phyloP scores from a whole-genome alignment of 2,888 invertebrate genomes.

The Saturnia japonica region DNA sequence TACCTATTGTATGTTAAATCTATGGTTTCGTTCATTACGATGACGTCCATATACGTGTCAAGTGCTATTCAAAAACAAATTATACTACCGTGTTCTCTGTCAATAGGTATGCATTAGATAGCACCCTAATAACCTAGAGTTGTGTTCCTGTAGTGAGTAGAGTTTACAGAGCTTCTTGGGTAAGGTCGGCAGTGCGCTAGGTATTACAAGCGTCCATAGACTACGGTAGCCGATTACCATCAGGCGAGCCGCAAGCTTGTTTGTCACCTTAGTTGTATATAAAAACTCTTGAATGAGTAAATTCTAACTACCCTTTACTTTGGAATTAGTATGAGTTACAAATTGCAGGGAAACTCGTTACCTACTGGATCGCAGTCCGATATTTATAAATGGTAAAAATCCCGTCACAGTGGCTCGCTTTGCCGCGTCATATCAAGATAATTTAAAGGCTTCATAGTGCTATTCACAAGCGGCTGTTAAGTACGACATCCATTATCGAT shows the following conservation, averaged over 20 bases:
- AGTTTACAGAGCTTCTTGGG: too few relatives aligned
- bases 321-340: neutral
- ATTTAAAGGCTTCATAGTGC: too few relatives aligned
- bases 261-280: too few relatives aligned
- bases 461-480: too few relatives aligned
- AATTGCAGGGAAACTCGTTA: neutral
- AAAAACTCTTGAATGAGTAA: neutral
- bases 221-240: too few relatives aligned
- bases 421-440: neutral
- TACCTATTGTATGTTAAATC: too few relatives aligned
- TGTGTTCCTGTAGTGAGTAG: too few relatives aligned
- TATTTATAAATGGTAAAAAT: neutral
- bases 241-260: too few relatives aligned
- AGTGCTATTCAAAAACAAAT: neutral
- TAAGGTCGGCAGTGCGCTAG: too few relatives aligned
- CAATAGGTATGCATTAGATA: neutral
- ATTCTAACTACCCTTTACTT: neutral
- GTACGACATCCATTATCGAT: too few relatives aligned
- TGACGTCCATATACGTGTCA: neutral
- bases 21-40: constrained; percentile 5
- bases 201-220: too few relatives aligned
- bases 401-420: neutral
- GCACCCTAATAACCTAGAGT: too few relatives aligned
- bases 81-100: neutral
- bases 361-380: neutral